phyloP scores from a whole-genome alignment of 1,140 invertebrate genomes.

The Matsumurasca onukii region DNA sequence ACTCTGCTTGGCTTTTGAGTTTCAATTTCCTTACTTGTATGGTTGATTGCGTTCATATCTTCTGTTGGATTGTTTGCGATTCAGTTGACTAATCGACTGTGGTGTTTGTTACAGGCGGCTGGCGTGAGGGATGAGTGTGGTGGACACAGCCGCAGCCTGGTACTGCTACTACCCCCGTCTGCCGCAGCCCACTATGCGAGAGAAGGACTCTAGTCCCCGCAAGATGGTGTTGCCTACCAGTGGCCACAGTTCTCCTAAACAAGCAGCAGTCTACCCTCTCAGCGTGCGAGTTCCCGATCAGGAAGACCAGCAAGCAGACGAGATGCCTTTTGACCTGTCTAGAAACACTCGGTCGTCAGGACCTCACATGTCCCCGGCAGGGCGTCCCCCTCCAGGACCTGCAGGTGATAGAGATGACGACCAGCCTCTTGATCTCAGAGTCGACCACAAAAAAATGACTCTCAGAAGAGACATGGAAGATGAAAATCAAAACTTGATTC shows the following conservation, averaged over 20 bases:
- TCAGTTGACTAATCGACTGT: no score
- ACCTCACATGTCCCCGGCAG: conserved; percentile 49
- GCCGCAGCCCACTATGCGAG: conserved; percentile 59
- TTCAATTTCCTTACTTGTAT: no score
- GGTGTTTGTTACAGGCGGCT: conserved; percentile 36
- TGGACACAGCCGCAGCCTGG: conserved; percentile 43
- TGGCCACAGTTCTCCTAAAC: conserved; percentile 64
- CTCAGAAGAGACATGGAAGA: conserved; percentile 59
- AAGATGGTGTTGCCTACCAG: conserved; percentile 61
- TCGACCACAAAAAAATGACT: conserved; percentile 72
- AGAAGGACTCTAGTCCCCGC: conserved; percentile 75
- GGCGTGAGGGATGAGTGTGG: conserved; percentile 43
- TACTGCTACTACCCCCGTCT: conserved; percentile 44
- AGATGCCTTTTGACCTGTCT: conserved; percentile 60
- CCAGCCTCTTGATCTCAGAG: conserved; percentile 78
- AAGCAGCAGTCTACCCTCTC: conserved; percentile 67
- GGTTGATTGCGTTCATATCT: no score
- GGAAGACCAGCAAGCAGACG: conserved; percentile 44
- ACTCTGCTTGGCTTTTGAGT: no score
- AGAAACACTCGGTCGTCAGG: conserved; percentile 47
- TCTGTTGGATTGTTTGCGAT: no score
- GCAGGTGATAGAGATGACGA: conserved; percentile 56
- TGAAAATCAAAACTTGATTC: conserved; percentile 71
- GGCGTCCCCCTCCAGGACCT: conserved; percentile 49
- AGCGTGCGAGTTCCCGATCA: conserved; percentile 55